phyloP scores from a whole-genome alignment of 2,797 vertebrate species.

The Urocyon cinereoargenteus region DNA sequence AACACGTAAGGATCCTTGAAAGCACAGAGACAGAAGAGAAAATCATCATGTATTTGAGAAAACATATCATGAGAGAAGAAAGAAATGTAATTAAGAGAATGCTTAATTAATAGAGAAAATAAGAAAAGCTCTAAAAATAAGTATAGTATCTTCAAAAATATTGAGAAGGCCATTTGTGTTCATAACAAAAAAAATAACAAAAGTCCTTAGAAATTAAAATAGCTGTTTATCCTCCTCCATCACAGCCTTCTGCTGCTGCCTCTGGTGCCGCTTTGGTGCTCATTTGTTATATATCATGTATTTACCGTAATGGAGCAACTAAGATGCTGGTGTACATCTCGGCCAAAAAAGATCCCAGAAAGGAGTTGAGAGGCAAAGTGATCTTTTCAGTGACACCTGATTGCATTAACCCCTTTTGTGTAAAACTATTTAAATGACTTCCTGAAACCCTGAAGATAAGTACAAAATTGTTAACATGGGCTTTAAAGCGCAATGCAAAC shows the following conservation, averaged over 20 bases:
- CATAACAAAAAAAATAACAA: neutral
- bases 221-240: neutral
- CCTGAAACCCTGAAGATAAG: neutral
- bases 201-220: neutral
- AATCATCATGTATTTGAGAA: neutral
- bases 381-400: neutral
- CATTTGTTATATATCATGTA: neutral
- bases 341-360: neutral
- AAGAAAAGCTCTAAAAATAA: neutral
- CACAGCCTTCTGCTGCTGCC: neutral
- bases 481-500: neutral
- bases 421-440: neutral
- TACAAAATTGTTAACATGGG: neutral
- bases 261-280: neutral
- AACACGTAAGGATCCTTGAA: neutral
- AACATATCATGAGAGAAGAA: neutral
- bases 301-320: neutral
- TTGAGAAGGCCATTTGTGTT: neutral
- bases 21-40: neutral
- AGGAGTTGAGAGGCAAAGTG: neutral
- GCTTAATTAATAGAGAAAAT: neutral
- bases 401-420: neutral
- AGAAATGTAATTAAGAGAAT: neutral
- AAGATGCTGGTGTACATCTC: no score
- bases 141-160: neutral